These are phyloP conservation scores for Aphelocoma coerulescens DNA, from an alignment of 2,113 vertebrate species.

Conservation along the genomic window DNA sequence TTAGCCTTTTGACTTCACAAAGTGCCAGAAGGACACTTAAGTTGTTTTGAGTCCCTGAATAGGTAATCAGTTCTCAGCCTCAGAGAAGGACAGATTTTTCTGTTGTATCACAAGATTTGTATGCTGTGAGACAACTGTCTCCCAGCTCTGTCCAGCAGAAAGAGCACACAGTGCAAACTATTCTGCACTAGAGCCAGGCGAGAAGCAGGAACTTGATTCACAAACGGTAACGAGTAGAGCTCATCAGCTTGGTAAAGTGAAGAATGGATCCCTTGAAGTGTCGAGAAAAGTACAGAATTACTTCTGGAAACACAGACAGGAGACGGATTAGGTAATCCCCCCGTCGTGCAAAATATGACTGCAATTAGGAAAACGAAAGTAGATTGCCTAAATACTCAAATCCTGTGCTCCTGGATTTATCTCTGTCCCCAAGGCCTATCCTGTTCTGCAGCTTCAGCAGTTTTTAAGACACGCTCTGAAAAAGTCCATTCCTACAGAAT, in stretches of 20 bases:
- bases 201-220: background rate
- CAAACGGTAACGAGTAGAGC: background rate
- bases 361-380: constrained; percentile 35
- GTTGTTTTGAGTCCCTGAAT: background rate
- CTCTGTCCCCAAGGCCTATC: background rate
- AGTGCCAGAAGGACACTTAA: background rate
- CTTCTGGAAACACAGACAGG: background rate
- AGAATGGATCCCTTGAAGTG: background rate
- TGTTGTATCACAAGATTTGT: background rate
- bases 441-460: background rate
- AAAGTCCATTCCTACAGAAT: background rate
- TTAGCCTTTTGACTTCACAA: background rate
- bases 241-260: background rate
- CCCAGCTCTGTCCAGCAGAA: background rate
- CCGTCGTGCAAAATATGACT: background rate
- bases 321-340: background rate
- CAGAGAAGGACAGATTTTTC: background rate
- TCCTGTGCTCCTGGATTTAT: background rate
- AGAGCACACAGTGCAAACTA: background rate
- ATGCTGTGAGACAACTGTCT: background rate
- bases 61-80: constrained; percentile 4
- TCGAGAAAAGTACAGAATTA: background rate
- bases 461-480: background rate
- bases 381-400: background rate
- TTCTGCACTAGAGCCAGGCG: background rate